Evolutionary conservation across 2,797 vertebrate species (phyloP), one percentile per base, ranked within the genome.

Genomic region (Anabacerthia variegaticeps): DNA sequence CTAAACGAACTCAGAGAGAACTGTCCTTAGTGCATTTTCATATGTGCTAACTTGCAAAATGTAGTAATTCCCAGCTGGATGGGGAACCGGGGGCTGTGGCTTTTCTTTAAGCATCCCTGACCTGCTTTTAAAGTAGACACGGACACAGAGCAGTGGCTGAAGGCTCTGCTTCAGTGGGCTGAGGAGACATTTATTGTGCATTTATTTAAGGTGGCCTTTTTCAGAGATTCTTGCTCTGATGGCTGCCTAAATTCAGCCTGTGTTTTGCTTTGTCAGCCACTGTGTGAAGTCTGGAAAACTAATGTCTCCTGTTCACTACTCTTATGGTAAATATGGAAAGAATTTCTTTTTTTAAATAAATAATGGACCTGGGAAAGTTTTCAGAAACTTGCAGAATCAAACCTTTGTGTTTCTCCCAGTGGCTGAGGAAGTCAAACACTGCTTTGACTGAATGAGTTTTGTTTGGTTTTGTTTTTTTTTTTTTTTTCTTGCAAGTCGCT

Each of bases 41-140:
- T 82, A 80, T 82, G 71, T 85, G 90, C 88, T 83, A 77, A 71
- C 88, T 95, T 95, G 95, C 93, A 96, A 83, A 92, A 91, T 66
- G 68, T 37, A 23, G 59, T 34, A 85, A 93, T 93, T 94, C 94
- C 91, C 93, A 80, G 79, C 15, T 48, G 91, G 55, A 46, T 69
- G 52, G 73, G 74, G 74, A 90, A 65, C 67, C 32, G 73, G 51
- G 37, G 43, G 39, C 74, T 89, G 68, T 82, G 72, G 86, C 82
- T 96, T 95, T 93, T 79, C 76, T 71, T 54, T 86, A 19, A 86
- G 91, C 85, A 82, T 83, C 88, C 73, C 51, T 84, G 93, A 84
- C 85, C 94, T 93, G 82, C 63, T 95, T 97, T 94, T 80, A 55
- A 56, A 85, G 59, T 13, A 63, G 54, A 17, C 41, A 4, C 39